Evolutionary conservation across 1,140 invertebrate genomes (phyloP).

Genomic region (Melanaphis sacchari): DNA sequence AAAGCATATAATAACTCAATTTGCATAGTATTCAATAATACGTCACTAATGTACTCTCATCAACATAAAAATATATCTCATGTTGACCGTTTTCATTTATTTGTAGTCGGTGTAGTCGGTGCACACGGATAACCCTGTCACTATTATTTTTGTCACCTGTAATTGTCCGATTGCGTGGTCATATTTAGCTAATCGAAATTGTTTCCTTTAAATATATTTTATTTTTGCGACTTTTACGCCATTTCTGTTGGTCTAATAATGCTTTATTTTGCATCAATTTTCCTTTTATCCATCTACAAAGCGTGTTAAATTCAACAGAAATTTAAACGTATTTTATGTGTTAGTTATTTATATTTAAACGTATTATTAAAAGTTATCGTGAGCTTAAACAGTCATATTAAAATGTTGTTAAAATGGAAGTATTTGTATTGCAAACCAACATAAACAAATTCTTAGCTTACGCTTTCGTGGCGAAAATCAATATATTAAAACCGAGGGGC

Average conservation of each 20-base stretch:
- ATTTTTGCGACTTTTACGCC: background rate
- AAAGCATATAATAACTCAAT: too few species aligned
- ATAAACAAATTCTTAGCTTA: background rate
- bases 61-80: too few species aligned
- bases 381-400: too few species aligned
- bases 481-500: background rate
- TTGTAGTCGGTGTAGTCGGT: background rate
- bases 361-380: background rate
- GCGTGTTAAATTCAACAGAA: background rate
- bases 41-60: too few species aligned
- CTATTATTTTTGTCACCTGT: background rate
- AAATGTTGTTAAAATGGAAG: background rate
- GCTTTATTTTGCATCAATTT: too few species aligned
- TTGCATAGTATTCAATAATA: too few species aligned
- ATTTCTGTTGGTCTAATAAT: background rate
- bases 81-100: background rate
- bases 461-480: background rate
- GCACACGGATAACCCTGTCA: background rate
- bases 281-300: background rate
- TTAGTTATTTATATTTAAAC: too few species aligned
- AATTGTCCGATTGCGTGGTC: background rate
- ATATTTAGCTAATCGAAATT: background rate
- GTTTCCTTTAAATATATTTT: background rate
- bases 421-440: background rate
- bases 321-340: background rate